phyloP scores from a whole-genome alignment of 2,113 vertebrate genomes.

The Rhizomys pruinosus region DNA sequence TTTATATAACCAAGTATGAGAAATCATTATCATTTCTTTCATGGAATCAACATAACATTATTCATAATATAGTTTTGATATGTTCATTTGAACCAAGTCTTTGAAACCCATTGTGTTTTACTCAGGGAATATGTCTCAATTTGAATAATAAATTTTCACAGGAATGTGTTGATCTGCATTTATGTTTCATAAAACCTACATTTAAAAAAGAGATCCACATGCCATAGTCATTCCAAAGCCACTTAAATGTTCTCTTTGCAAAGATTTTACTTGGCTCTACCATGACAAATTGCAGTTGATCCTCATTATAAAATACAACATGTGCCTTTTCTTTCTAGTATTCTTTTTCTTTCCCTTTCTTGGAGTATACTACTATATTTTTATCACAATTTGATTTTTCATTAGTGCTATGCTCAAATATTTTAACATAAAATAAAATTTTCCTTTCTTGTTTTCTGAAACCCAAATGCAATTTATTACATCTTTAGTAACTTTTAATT shows the following conservation, averaged over 20 bases:
- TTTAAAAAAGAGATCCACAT: slow-evolving; percentile 15
- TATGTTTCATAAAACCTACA: slow-evolving; percentile 43
- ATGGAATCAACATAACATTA: slow-evolving; percentile 6
- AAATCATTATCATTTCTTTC: not conserved
- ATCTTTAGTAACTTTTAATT: not conserved
- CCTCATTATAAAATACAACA: not conserved
- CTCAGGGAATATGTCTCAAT: not conserved
- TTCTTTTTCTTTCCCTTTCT: slow-evolving; percentile 4
- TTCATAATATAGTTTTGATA: not conserved
- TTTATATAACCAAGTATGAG: not conserved
- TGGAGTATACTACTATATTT: not conserved
- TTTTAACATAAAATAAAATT: slow-evolving; percentile 7
- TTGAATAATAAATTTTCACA: slow-evolving; percentile 16
- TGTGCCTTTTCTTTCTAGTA: not conserved
- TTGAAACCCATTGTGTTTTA: slow-evolving; percentile 31
- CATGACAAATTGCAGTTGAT: not conserved
- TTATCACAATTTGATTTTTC: not conserved
- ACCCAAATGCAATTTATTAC: not conserved
- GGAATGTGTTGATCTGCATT: slow-evolving; percentile 11
- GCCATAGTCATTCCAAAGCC: not conserved
- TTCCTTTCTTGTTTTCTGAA: not conserved
- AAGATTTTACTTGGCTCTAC: not conserved
- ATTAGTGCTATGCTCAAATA: not conserved
- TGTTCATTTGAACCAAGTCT: slow-evolving; percentile 3
- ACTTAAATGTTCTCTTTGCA: not conserved